Conservation (phyloP, 1,140 invertebrate species). For the Tetramorium parvispinum region DNA sequence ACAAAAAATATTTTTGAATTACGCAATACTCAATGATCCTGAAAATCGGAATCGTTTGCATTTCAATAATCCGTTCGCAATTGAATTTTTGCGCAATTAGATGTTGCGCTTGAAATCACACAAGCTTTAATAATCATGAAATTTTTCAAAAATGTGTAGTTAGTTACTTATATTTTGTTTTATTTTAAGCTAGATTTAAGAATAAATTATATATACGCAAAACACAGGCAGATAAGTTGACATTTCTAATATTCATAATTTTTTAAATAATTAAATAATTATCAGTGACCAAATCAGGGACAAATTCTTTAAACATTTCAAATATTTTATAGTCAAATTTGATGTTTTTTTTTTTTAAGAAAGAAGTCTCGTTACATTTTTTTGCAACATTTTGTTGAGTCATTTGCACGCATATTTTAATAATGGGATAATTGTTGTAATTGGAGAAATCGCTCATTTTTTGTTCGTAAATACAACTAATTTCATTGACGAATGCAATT, state of each 20-base stretch:
- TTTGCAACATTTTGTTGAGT: not conserved
- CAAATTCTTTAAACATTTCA: not conserved
- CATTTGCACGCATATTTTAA: not conserved
- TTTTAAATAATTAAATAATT: not conserved
- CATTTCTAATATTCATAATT: not conserved
- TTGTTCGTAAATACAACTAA: slow-evolving; percentile 64
- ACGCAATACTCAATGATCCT: not conserved
- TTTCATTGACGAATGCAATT: slow-evolving; percentile 67
- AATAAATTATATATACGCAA: not conserved
- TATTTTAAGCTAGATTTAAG: not conserved
- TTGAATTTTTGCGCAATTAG: slow-evolving; percentile 49
- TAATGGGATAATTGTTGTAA: slow-evolving; percentile 65
- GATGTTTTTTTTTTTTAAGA: not conserved
- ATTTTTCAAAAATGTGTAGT: not conserved
- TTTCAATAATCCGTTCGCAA: slow-evolving; percentile 8
- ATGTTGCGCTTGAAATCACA: not conserved
- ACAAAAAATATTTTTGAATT: slow-evolving; percentile 36
- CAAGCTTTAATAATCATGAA: not conserved
- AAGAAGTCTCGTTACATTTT: not conserved
- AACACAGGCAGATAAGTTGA: not conserved
- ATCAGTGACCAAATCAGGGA: not conserved
- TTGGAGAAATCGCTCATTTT: slow-evolving; percentile 72
- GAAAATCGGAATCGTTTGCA: slow-evolving; percentile 27
- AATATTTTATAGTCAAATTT: not conserved
- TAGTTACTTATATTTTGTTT: not conserved